Conservation (phyloP, 35 echinoderm and acorn worm species). For the Apostichopus parvimensis region DNA sequence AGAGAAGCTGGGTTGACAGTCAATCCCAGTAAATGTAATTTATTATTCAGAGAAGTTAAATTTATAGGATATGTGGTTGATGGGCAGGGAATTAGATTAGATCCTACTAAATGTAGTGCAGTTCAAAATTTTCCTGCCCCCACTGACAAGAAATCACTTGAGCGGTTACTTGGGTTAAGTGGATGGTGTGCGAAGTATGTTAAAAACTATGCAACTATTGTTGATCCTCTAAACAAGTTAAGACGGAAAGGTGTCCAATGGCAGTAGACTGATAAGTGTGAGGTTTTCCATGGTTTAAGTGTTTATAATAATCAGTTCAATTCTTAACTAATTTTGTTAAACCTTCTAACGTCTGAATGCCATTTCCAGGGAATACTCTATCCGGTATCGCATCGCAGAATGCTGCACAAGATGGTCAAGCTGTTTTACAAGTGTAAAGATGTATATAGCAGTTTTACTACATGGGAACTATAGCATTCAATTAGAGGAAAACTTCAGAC, state of each 20-base stretch:
- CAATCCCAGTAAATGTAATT: slow-evolving; percentile 16
- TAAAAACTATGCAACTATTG: slow-evolving; percentile 32
- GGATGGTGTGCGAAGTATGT: slow-evolving; percentile 49
- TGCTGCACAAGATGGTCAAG: too few relatives aligned
- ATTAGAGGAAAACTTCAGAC: too few relatives aligned
- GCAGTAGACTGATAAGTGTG: slow-evolving; percentile 11
- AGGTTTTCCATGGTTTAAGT: not conserved
- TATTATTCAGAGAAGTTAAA: not conserved
- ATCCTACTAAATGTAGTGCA: slow-evolving; percentile 11
- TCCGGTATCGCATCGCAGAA: too few relatives aligned
- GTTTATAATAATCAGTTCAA: too few relatives aligned
- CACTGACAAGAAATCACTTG: slow-evolving; percentile 46
- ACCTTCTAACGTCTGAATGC: too few relatives aligned
- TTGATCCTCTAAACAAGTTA: slow-evolving; percentile 12
- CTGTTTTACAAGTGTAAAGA: too few relatives aligned
- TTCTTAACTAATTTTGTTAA: too few relatives aligned
- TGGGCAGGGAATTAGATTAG: not conserved
- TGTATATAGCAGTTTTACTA: too few relatives aligned
- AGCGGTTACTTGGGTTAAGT: slow-evolving; percentile 13
- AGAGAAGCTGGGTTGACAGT: not conserved
- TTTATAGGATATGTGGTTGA: not conserved
- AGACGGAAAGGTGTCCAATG: slow-evolving; percentile 28
- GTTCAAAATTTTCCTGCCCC: slow-evolving; percentile 7
- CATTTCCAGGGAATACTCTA: too few relatives aligned
- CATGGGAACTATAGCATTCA: too few relatives aligned